Percentiles rank a stretch among this genome's conserved stretches.
Conservation (phyloP, 2,888 invertebrate species). For the Sarcophaga rosellei region DNA sequence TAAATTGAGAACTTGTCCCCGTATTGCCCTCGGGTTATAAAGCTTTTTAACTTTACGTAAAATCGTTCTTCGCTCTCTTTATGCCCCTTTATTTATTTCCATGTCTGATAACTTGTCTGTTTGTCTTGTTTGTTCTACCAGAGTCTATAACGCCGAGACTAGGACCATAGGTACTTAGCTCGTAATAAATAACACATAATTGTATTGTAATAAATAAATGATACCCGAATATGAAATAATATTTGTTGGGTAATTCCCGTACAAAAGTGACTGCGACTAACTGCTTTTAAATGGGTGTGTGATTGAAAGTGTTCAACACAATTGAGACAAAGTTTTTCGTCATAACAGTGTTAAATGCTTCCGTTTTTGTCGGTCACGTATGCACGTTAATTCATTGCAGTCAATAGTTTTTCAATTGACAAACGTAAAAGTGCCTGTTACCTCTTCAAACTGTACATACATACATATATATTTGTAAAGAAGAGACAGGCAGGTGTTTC, state of each 20-base stretch:
- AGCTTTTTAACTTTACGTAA: too few relatives aligned
- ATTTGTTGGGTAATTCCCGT: background rate
- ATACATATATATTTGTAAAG: slow-evolving; percentile 22
- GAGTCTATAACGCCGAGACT: too few relatives aligned
- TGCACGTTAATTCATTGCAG: slow-evolving; percentile 1
- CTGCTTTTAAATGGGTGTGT: background rate
- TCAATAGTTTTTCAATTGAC: background rate
- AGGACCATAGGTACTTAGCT: too few relatives aligned
- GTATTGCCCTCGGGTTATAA: too few relatives aligned
- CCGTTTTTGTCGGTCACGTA: slow-evolving; percentile 56
- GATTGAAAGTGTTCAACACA: background rate
- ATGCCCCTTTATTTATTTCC: too few relatives aligned
- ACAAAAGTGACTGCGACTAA: background rate
- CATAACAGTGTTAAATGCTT: slow-evolving; percentile 52
- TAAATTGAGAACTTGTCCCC: too few relatives aligned
- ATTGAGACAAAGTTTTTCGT: slow-evolving; percentile 20
- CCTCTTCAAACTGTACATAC: background rate
- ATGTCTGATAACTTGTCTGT: too few relatives aligned
- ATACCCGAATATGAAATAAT: background rate
- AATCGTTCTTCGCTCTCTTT: too few relatives aligned
- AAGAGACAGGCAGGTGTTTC: slow-evolving; percentile 51
- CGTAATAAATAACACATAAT: too few relatives aligned
- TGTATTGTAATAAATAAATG: too few relatives aligned
- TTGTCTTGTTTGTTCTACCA: too few relatives aligned
- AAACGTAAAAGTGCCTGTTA: background rate